Evolutionary conservation across 2,113 vertebrate genomes (phyloP).

Genomic region (Paradoxurus hermaphroditus): DNA sequence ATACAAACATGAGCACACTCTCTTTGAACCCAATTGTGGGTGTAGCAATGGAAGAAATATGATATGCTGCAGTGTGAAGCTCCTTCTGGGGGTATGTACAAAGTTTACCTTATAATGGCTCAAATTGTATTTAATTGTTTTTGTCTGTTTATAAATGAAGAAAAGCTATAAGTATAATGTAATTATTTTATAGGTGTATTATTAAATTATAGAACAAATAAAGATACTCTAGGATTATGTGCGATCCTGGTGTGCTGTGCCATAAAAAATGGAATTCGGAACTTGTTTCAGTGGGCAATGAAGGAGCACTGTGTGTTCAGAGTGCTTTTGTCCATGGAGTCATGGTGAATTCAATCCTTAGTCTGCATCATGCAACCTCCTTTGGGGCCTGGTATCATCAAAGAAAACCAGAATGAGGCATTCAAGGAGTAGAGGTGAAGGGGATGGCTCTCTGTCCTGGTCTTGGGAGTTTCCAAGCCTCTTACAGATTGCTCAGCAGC

Average conservation of each 20-base stretch:
- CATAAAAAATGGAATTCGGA: background rate
- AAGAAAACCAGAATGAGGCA: background rate
- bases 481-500: background rate
- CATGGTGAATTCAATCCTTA: background rate
- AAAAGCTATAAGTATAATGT: conserved; percentile 87
- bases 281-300: background rate
- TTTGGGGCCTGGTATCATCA: background rate
- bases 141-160: conserved; percentile 87
- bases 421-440: background rate
- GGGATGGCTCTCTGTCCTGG: background rate
- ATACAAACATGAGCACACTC: conserved; percentile 1
- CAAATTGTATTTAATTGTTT: conserved; percentile 86
- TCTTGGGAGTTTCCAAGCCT: background rate
- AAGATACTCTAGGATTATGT: conserved; percentile 84
- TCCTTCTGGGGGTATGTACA: conserved; percentile 80
- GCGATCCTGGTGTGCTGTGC: conserved; percentile 45
- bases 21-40: background rate
- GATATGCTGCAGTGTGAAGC: conserved; percentile 80
- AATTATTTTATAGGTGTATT: conserved; percentile 88
- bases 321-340: background rate
- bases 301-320: background rate
- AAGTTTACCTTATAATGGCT: conserved; percentile 83
- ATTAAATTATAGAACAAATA: conserved; percentile 89
- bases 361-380: rapidly evolving
- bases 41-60: conserved; percentile 56